These are phyloP conservation scores for Chiloscyllium plagiosum DNA, from an alignment of 2,113 vertebrate species.

Conservation along the genomic window DNA sequence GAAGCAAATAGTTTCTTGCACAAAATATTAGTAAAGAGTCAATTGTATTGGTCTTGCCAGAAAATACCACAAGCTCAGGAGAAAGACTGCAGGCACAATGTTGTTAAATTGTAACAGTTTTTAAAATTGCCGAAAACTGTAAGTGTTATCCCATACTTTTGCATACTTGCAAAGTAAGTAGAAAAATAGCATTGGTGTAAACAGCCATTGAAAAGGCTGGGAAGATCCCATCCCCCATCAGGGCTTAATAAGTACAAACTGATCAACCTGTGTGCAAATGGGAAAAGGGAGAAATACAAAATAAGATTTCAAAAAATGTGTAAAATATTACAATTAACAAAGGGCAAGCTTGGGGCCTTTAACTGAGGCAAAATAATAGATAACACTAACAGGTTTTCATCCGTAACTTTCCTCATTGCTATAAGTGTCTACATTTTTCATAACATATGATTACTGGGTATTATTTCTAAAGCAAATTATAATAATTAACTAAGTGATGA, in stretches of 20 bases:
- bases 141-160: neutral
- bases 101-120: neutral
- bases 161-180: neutral
- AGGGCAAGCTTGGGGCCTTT: neutral
- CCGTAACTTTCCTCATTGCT: neutral
- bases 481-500: neutral
- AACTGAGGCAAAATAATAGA: conserved; percentile 3
- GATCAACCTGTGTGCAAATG: neutral
- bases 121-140: neutral
- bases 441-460: neutral
- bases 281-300: conserved; percentile 5
- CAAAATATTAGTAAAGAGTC: neutral
- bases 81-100: neutral
- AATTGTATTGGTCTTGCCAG: neutral
- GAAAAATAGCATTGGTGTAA: neutral
- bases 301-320: neutral
- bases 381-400: conserved; percentile 20
- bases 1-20: neutral
- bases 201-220: neutral
- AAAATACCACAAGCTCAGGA: neutral
- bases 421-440: neutral
- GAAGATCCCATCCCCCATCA: neutral
- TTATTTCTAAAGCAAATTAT: neutral
- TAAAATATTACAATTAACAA: neutral
- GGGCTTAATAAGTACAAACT: neutral